Percentiles rank a stretch among this genome's conserved stretches.
Evolutionary conservation across 2,888 invertebrate genomes (phyloP).

Genomic region (Drosophila greeni): DNA sequence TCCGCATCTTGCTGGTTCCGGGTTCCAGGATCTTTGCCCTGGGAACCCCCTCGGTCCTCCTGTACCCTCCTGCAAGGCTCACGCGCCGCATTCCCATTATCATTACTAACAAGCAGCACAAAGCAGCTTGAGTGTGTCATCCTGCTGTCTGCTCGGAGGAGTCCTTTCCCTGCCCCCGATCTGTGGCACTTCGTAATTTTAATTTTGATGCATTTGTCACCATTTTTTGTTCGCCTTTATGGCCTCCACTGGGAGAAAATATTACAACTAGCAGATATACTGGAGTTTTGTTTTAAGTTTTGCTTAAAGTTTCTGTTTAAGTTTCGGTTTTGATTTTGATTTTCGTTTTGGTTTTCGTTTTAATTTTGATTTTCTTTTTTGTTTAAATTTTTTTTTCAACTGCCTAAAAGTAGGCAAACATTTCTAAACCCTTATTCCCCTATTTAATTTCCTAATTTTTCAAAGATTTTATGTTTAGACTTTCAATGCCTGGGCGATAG

Average conservation of each 20-base stretch:
- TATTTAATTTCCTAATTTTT: no score
- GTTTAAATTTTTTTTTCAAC: not conserved
- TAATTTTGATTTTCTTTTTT: not conserved
- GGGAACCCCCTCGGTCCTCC: conserved; percentile 18
- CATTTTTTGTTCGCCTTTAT: conserved; percentile 46
- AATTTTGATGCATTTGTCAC: conserved; percentile 72
- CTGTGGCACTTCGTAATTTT: conserved; percentile 62
- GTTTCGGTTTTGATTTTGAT: no score
- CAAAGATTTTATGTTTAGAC: not conserved
- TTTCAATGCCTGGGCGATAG: not conserved
- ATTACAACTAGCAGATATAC: no score
- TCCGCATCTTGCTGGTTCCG: conserved; percentile 25
- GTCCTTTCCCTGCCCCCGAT: conserved; percentile 8
- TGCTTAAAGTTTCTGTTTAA: no score
- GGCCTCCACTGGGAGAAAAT: conserved; percentile 4
- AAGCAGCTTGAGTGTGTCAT: conserved; percentile 69
- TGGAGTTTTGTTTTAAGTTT: no score
- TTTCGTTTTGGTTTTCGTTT: not conserved
- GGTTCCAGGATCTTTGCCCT: not conserved
- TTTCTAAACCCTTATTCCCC: not conserved
- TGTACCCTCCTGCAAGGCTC: conserved; percentile 23
- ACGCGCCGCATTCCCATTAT: conserved; percentile 55
- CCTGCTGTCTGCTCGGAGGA: conserved; percentile 24
- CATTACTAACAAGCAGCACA: conserved; percentile 59
- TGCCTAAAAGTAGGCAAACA: conserved; percentile 47